Evolutionary conservation across 2,113 vertebrate genomes (phyloP).

Genomic region (Sinosuthora webbiana): DNA sequence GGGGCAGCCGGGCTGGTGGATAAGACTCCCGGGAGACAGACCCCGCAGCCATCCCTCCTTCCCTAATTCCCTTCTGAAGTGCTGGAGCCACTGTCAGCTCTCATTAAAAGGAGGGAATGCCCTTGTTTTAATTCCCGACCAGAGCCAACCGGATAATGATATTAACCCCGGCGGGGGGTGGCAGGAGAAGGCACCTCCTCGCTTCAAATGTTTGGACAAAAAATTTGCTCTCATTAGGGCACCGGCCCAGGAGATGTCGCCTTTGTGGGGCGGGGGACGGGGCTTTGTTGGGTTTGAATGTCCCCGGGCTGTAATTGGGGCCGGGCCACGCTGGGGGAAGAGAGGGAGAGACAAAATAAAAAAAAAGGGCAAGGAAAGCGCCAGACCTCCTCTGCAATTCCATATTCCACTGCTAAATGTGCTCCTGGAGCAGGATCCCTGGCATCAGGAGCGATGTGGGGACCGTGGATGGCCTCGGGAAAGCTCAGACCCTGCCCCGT

Average conservation of each 20-base stretch:
- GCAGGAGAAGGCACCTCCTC: slow-evolving; percentile 19
- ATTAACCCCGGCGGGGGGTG: slow-evolving; percentile 29
- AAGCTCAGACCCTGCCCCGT: neutral
- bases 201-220: slow-evolving; percentile 59
- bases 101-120: slow-evolving; percentile 65
- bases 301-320: neutral
- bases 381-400: neutral
- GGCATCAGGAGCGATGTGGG: rapidly evolving
- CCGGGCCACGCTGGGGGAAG: neutral
- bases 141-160: slow-evolving; percentile 49
- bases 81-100: slow-evolving; percentile 78
- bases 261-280: neutral
- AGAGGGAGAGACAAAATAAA: neutral
- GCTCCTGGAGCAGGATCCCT: rapidly evolving
- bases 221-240: slow-evolving; percentile 63
- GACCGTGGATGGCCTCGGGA: neutral
- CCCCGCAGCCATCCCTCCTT: neutral
- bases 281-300: neutral
- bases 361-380: neutral
- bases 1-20: neutral
- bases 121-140: slow-evolving; percentile 8
- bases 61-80: slow-evolving; percentile 64
- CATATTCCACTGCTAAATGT: rapidly evolving
- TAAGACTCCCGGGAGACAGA: neutral
- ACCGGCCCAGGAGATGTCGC: slow-evolving; percentile 13